phyloP scores from a whole-genome alignment of 1,140 invertebrate species.

The Drosophila miranda region DNA sequence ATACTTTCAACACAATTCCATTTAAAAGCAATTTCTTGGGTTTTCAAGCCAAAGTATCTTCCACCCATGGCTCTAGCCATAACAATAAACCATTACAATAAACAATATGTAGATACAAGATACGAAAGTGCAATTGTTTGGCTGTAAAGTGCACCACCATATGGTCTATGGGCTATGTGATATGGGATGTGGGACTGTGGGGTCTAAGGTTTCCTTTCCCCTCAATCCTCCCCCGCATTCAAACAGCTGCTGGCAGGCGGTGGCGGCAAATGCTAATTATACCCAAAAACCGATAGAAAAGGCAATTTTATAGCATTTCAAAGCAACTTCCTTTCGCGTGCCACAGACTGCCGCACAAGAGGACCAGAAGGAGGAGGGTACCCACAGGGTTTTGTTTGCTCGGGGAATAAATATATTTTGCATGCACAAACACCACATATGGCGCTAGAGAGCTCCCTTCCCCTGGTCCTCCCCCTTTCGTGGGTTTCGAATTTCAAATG shows the following conservation, averaged over 20 bases:
- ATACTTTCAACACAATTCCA: too few relatives aligned
- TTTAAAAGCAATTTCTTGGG: too few relatives aligned
- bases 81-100: neutral
- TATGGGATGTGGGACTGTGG: too few relatives aligned
- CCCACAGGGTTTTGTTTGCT: neutral
- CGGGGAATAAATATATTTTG: constrained; percentile 33
- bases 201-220: too few relatives aligned
- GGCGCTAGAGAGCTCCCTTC: constrained; percentile 27
- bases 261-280: constrained; percentile 61
- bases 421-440: constrained; percentile 37
- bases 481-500: constrained; percentile 24
- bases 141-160: constrained; percentile 10
- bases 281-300: constrained; percentile 51
- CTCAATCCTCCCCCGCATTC: neutral
- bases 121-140: neutral
- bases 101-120: neutral
- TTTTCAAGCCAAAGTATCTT: neutral
- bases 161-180: too few relatives aligned
- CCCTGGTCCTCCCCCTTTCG: too few relatives aligned
- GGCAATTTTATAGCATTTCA: constrained; percentile 53
- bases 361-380: neutral
- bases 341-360: constrained; percentile 5
- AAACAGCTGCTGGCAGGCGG: constrained; percentile 55
- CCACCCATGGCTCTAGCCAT: too few relatives aligned
- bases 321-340: constrained; percentile 53